A percentile compares a stretch with the other conserved stretches of the same genome.
These are phyloP conservation scores for Athalia cordata DNA, from an alignment of 2,888 invertebrate species.

Conservation along the genomic window DNA sequence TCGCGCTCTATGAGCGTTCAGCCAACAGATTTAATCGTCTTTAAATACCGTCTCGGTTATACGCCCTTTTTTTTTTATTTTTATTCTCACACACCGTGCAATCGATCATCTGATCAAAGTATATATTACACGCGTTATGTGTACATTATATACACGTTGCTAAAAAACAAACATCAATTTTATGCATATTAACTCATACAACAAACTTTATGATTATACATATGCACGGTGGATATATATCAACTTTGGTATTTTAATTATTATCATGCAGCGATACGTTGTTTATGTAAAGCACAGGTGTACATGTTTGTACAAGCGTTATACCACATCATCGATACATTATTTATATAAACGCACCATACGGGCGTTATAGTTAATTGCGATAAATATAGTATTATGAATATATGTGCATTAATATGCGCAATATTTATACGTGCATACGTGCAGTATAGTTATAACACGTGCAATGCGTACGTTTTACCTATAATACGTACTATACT, in stretches of 20 bases:
- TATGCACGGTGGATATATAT: too few relatives aligned
- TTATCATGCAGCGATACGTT: too few relatives aligned
- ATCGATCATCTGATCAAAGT: not conserved
- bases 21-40: conserved; percentile 34
- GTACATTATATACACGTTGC: not conserved
- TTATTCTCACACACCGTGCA: not conserved
- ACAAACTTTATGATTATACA: not conserved
- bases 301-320: too few relatives aligned
- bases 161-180: not conserved
- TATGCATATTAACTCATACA: not conserved
- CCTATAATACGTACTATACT: conserved; percentile 7
- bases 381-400: too few relatives aligned
- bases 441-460: not conserved
- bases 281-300: too few relatives aligned
- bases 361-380: too few relatives aligned
- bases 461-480: not conserved
- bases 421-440: too few relatives aligned
- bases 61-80: not conserved
- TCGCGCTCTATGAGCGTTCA: conserved; percentile 3
- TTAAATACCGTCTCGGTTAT: conserved; percentile 18
- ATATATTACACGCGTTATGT: not conserved
- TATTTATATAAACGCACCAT: too few relatives aligned
- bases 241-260: too few relatives aligned
- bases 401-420: too few relatives aligned
- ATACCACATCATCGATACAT: too few relatives aligned